Percentiles rank a stretch among this genome's conserved stretches.
These are phyloP conservation scores for Nematostella vectensis DNA, from an alignment of 92 coral and sea anemone species.

Conservation along the genomic window DNA sequence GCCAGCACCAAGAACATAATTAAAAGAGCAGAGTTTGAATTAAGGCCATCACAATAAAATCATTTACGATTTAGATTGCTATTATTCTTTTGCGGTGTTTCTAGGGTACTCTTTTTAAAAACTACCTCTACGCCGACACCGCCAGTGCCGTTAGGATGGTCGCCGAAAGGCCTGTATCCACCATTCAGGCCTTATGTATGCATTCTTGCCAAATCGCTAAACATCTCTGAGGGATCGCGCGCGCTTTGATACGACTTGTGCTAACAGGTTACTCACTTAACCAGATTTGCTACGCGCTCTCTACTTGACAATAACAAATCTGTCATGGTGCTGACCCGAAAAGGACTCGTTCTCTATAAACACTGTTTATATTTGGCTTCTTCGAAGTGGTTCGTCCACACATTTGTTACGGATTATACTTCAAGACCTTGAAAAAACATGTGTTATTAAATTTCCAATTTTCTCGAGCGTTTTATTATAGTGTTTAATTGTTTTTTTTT, in stretches of 20 bases:
- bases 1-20: slow-evolving; percentile 50
- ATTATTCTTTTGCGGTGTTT: slow-evolving; percentile 70
- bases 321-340: too few species aligned
- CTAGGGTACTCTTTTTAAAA: too few species aligned
- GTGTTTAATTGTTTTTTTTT: slow-evolving; percentile 7
- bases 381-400: neutral
- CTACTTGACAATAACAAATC: too few species aligned
- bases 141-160: too few species aligned
- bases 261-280: too few species aligned
- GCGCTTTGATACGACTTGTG: too few species aligned
- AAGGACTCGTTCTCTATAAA: neutral
- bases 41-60: slow-evolving; percentile 73
- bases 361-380: neutral
- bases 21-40: slow-evolving; percentile 79
- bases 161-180: too few species aligned
- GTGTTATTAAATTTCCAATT: slow-evolving; percentile 2
- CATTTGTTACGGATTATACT: neutral
- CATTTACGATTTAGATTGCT: slow-evolving; percentile 75
- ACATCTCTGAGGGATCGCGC: too few species aligned
- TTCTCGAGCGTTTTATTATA: slow-evolving; percentile 6
- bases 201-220: too few species aligned
- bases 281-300: too few species aligned
- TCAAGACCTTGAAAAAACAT: slow-evolving; percentile 1
- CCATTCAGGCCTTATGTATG: too few species aligned
- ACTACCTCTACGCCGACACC: too few species aligned